Conservation (phyloP, 2,113 vertebrate species). For the Triplophysa tibetana region DNA sequence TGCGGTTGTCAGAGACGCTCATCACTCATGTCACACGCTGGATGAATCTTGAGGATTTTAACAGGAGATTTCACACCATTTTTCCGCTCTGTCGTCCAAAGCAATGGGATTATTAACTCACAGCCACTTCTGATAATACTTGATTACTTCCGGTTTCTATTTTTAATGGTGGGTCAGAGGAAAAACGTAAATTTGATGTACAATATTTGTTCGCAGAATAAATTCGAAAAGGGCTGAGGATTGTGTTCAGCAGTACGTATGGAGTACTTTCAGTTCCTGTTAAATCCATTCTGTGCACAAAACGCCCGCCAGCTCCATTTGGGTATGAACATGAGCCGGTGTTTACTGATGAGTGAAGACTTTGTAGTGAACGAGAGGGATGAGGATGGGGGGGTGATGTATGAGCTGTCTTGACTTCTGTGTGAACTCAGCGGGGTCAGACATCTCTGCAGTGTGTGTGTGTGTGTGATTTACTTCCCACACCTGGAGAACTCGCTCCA, state of each 20-base stretch:
- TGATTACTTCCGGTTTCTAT: too few species aligned
- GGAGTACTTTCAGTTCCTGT: too few species aligned
- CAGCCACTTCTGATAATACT: too few species aligned
- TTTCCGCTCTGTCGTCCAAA: too few species aligned
- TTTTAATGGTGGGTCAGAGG: too few species aligned
- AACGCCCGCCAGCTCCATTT: neutral
- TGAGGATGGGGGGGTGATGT: conserved; percentile 59
- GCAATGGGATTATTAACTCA: too few species aligned
- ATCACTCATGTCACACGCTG: neutral
- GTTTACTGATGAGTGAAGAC: conserved; percentile 51
- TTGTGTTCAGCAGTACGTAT: too few species aligned
- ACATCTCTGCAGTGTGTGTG: conserved; percentile 55
- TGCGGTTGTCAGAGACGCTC: neutral
- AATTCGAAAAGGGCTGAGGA: too few species aligned
- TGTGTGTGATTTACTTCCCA: conserved; percentile 65
- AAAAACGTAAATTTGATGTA: too few species aligned
- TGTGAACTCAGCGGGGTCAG: conserved; percentile 64
- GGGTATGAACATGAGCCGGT: neutral
- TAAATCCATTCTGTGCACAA: neutral
- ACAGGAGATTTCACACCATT: too few species aligned
- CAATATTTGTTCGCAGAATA: too few species aligned
- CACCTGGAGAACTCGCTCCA: conserved; percentile 69
- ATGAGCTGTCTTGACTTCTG: conserved; percentile 60
- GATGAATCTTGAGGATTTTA: too few species aligned
- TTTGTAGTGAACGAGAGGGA: conserved; percentile 69